phyloP scores from a whole-genome alignment of 2,797 vertebrate species.

The Anguilla obscura region DNA sequence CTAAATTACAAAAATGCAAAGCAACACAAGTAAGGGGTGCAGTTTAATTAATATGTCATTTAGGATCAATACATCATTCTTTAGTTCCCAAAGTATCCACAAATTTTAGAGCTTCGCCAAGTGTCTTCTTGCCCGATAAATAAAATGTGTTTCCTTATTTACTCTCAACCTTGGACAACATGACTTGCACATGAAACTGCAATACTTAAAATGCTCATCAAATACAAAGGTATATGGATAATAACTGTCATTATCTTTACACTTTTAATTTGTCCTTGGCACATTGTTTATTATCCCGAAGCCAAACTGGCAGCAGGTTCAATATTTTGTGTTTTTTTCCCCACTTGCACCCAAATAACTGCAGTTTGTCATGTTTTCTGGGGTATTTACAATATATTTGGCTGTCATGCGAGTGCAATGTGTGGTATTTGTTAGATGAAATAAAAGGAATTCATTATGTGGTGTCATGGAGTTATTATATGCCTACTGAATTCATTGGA shows the following conservation, averaged over 20 bases:
- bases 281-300: background rate
- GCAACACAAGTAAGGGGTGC: background rate
- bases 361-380: background rate
- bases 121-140: background rate
- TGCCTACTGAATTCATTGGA: background rate
- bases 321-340: background rate
- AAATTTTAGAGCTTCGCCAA: background rate
- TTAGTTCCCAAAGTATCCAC: background rate
- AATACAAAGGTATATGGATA: background rate
- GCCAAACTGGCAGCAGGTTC: background rate
- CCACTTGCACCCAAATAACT: background rate
- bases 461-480: background rate
- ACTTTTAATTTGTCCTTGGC: background rate
- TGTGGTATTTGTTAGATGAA: background rate
- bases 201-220: background rate
- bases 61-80: background rate
- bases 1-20: background rate
- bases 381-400: background rate
- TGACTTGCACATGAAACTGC: background rate
- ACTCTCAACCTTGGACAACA: too few relatives aligned
- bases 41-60: constrained; percentile 21
- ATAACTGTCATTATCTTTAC: background rate
- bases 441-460: constrained; percentile 2
- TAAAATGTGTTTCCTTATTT: background rate
- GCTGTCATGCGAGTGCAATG: background rate